Evolutionary conservation across 92 coral and sea anemone genomes (phyloP), one percentile per base, ranked within the genome.

Genomic region (Phymanthus crucifer): DNA sequence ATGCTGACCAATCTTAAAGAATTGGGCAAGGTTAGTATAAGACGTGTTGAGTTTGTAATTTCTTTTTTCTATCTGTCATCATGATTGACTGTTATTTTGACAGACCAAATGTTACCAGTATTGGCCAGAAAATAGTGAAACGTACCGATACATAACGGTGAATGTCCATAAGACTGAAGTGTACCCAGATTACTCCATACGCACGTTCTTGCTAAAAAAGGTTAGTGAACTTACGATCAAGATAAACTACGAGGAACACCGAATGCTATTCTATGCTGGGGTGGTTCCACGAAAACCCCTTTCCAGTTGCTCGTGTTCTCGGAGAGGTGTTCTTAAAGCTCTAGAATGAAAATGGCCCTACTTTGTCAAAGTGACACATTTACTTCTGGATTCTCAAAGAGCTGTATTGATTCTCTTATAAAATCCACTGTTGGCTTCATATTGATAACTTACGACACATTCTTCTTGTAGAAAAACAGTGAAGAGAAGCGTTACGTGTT

Each of bases 61-160:
- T 6, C 35, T 29, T 70, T 32, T 2, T 23, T 0, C 32, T 35
- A 36, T 45, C 18, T 32, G n/a, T n/a, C 33, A 33, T 81, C 45
- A 21, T 23, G n/a, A 81, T 13, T 71, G 56, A 40, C 61, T 61
- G 8, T 29, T 27, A 2, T 19, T 80, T 66, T 76, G n/a, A n/a
- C 34, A 89, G 93, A 45, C 71, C 12, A 89, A 89, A 65, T 89
- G 93, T 66, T 84, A 81, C 21, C 86, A 89, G 74, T 89, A 89
- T 40, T 89, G 93, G 90, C 93, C 93, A 3, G 90, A 89, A 21
- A 57, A 6, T 16, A 84, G 46, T 16, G 65, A 66, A 47, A 81
- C 70, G 23, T 86, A 66, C 71, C 81, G 93, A 18, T 74, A 86
- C 29, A 69, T 89, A 26, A 76, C 80, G 33, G 90, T 86, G 4